Conservation (phyloP, 2,888 invertebrate genomes). For the Chrysopilus asiliformis region DNA sequence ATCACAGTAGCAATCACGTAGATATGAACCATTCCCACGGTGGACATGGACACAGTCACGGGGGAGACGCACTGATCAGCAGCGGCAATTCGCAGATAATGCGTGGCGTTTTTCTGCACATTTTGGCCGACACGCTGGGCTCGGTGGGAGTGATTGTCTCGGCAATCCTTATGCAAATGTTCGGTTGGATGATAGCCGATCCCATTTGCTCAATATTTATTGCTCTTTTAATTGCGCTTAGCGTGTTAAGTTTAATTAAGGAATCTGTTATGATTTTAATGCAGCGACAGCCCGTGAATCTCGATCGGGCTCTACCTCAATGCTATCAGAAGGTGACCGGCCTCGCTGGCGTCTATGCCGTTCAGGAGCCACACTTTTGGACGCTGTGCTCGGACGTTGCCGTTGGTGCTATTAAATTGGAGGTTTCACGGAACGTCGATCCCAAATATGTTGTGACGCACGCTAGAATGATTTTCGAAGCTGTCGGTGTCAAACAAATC, state of each 20-base stretch:
- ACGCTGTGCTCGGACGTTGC: constrained; percentile 89
- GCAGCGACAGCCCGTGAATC: constrained; percentile 77
- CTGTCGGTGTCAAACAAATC: constrained; percentile 80
- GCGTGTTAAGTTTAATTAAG: constrained; percentile 69
- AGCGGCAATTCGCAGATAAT: constrained; percentile 73
- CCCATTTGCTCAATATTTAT: constrained; percentile 98
- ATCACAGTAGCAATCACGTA: constrained; percentile 11
- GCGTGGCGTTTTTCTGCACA: constrained; percentile 94
- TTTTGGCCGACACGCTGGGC: constrained; percentile 89
- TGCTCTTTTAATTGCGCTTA: constrained; percentile 74
- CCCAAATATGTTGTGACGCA: constrained; percentile 85
- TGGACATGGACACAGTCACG: constrained; percentile 21
- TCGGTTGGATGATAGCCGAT: constrained; percentile 98
- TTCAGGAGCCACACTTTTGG: constrained; percentile 98
- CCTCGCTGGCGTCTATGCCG: constrained; percentile 85
- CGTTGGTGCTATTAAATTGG: constrained; percentile 86
- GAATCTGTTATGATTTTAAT: constrained; percentile 84
- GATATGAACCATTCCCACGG: constrained; percentile 21
- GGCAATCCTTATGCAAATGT: constrained; percentile 82
- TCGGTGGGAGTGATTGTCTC: constrained; percentile 96
- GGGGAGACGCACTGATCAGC: constrained; percentile 26
- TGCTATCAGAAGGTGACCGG: constrained; percentile 83
- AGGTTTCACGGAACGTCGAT: constrained; percentile 88
- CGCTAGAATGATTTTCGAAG: constrained; percentile 87
- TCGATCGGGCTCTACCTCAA: constrained; percentile 74